These are phyloP conservation scores for Danionella cerebrum DNA, from an alignment of 2,113 vertebrate species.

Conservation along the genomic window DNA sequence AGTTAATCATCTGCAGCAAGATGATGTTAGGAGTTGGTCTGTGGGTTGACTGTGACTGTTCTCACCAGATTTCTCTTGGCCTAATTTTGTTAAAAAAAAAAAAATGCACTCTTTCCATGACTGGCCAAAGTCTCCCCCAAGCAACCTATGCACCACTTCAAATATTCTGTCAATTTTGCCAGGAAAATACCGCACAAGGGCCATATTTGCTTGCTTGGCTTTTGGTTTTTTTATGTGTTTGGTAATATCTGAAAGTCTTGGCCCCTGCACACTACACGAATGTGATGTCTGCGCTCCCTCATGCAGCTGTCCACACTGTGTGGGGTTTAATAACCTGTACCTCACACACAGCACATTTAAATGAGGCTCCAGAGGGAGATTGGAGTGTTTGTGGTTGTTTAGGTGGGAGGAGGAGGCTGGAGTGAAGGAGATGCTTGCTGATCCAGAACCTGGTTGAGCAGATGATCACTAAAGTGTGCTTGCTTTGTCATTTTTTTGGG, in stretches of 20 bases:
- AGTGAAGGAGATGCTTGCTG: slow-evolving; percentile 7
- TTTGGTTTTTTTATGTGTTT: background rate
- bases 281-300: background rate
- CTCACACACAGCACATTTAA: background rate
- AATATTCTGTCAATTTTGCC: too few species aligned
- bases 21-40: too few species aligned
- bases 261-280: slow-evolving; percentile 12
- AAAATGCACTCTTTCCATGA: too few species aligned
- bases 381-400: slow-evolving; percentile 10
- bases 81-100: too few species aligned
- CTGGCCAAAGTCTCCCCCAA: too few species aligned
- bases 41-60: too few species aligned
- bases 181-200: too few species aligned
- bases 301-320: background rate
- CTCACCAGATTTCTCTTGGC: too few species aligned
- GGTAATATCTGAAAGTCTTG: background rate
- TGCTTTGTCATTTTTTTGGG: slow-evolving; percentile 37
- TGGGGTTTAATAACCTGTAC: slow-evolving; percentile 7
- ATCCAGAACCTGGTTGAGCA: slow-evolving; percentile 22
- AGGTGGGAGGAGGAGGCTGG: slow-evolving; percentile 8
- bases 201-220: too few species aligned
- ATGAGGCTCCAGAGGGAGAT: background rate
- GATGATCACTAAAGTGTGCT: slow-evolving; percentile 19
- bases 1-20: too few species aligned
- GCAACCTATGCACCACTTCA: too few species aligned